A percentile compares a stretch with the other conserved stretches of the same genome.
phyloP scores from a whole-genome alignment of 2,888 invertebrate species.

The Clunio marinus region DNA sequence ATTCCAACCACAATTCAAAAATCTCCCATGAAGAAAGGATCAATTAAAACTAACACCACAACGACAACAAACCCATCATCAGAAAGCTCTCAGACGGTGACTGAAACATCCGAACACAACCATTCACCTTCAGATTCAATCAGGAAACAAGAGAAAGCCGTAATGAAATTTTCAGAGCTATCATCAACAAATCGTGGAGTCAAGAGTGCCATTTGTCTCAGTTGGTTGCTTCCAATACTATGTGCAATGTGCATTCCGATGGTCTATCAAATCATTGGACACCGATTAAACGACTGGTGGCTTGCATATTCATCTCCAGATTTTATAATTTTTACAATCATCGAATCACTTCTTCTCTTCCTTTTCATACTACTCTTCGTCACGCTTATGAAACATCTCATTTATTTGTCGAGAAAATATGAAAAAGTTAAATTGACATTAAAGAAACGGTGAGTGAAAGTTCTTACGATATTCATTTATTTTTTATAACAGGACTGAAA shows the following conservation, averaged over 20 bases:
- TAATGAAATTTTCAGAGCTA: slow-evolving; percentile 39
- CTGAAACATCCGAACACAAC: background rate
- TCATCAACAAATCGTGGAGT: slow-evolving; percentile 48
- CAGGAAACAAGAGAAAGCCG: slow-evolving; percentile 38
- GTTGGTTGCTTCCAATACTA: slow-evolving; percentile 50
- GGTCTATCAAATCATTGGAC: slow-evolving; percentile 51
- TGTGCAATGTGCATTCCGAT: slow-evolving; percentile 50
- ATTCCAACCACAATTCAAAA: slow-evolving; percentile 1
- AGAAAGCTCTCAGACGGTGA: background rate
- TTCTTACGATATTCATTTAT: background rate
- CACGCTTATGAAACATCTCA: slow-evolving; percentile 61
- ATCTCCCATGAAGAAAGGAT: slow-evolving; percentile 25
- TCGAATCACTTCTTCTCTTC: slow-evolving; percentile 62
- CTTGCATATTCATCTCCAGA: slow-evolving; percentile 57
- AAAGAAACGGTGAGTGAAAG: slow-evolving; percentile 53
- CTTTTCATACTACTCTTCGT: slow-evolving; percentile 66
- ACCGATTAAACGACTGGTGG: slow-evolving; percentile 60
- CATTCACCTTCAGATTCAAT: slow-evolving; percentile 11
- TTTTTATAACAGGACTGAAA: no score
- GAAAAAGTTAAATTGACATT: slow-evolving; percentile 58
- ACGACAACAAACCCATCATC: slow-evolving; percentile 21
- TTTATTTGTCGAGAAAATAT: slow-evolving; percentile 58
- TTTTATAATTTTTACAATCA: slow-evolving; percentile 63
- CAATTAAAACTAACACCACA: slow-evolving; percentile 33
- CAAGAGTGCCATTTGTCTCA: slow-evolving; percentile 48